Conservation (phyloP, 1,140 invertebrate genomes). For the Caenorhabditis remanei region DNA sequence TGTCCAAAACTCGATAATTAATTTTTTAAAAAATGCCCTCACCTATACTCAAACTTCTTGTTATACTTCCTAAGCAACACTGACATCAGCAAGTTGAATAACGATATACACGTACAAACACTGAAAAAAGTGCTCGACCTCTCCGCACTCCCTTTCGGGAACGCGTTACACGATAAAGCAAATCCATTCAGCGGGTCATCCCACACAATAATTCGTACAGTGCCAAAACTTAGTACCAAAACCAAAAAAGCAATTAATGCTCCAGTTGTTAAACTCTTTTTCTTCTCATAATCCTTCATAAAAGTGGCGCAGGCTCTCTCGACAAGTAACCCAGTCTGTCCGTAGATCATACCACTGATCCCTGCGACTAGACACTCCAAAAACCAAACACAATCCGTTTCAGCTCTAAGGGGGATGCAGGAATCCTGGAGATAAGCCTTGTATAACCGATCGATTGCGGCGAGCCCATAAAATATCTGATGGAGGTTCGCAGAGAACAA, state of each 20-base stretch:
- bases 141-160: not conserved
- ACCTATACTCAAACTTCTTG: slow-evolving; percentile 31
- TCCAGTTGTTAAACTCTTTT: not conserved
- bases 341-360: slow-evolving; percentile 35
- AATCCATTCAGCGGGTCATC: not conserved
- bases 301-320: slow-evolving; percentile 24
- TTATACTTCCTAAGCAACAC: slow-evolving; percentile 3
- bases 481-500: slow-evolving; percentile 7
- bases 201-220: not conserved
- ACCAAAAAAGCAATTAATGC: not conserved
- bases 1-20: too few relatives aligned
- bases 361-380: not conserved
- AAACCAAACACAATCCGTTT: not conserved
- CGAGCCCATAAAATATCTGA: not conserved
- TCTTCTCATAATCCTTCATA: slow-evolving; percentile 10
- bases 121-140: not conserved
- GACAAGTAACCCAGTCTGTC: not conserved
- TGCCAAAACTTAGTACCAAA: not conserved
- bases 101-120: not conserved
- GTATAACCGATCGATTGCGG: not conserved
- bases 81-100: not conserved
- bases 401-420: not conserved
- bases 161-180: not conserved
- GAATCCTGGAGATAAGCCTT: not conserved
- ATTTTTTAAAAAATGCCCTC: not conserved